Evolutionary conservation across 2,113 vertebrate species (phyloP), one percentile per base, ranked within the genome.

Genomic region (Vicugna pacos): DNA sequence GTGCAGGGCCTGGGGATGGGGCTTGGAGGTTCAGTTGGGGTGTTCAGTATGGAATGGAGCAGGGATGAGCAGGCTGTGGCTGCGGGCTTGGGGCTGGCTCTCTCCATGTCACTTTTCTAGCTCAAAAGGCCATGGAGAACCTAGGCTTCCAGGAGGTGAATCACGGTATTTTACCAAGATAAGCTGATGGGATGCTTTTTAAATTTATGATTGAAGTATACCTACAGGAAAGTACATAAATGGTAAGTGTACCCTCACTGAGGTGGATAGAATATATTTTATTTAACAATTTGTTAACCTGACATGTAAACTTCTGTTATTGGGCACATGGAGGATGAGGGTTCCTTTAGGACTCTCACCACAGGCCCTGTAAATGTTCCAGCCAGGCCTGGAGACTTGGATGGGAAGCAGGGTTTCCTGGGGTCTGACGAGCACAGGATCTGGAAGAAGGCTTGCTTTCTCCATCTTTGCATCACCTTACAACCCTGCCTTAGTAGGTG

Each of bases 381-480:
- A 7, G 52, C 56, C 30, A 64, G 82, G 52, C 24, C 52, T 20
- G 42, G 56, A 69, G 38, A 12, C 42, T 3, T 11, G 30, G 30
- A 2, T 17, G 32, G 76, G 38, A n/a, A 26, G 30, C 0, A 2
- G 48, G 48, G n/a, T 30, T 16, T 13, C 2, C 19, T 4, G 16
- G n/a, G 75, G 30, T 52, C 46, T 19, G 19, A n/a, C 26, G 0
- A 1, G 50, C 75, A 42, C 56, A 5, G 80, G 12, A 32, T 6
- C n/a, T 13, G 26, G 69, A 35, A 56, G 80, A 65, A 67, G 54
- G 12, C 48, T n/a, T 90, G 38, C 65, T 46, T 32, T 32, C 42
- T 72, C 42, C 24, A 0, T 1, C 16, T 17, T 7, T 3, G 50
- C 11, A 0, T 30, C 0, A 1, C 0, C 30, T 50, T 6, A 0